Base-by-base conservation (phyloP, 2,888 invertebrate genomes). In the Yponomeuta evonymella region DNA sequence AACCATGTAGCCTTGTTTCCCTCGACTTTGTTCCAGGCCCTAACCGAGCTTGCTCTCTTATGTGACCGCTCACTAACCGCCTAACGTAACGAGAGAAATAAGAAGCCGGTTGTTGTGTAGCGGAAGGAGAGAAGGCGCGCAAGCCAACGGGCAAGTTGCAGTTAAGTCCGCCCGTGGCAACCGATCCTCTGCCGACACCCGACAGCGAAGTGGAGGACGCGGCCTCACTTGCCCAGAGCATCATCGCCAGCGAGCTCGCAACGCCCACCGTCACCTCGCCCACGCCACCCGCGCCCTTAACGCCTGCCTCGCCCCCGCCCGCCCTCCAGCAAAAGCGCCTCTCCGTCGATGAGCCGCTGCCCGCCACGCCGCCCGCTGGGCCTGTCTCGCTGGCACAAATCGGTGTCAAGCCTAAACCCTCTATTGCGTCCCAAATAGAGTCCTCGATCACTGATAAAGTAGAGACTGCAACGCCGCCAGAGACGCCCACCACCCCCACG, bases 41-140 rank as follows among this genome's bases (percentile, higher is more conserved):
- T 93, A 92, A 92, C 92, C 92, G 92, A 89, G 92, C 92, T 93
- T 93, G 93, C 89, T 89, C 92, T 88, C 84, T 93, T 90, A 91
- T 93, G 93, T 93, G 93, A 93, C 83, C 87, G 90, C 92, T 82
- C 90, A 93, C 92, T 93, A 93, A 93, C 91, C 83, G 88, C 83
- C 85, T 92, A 90, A 92, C 82, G 86, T 84, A 86, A 84, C 82
- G 83, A 86, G 89, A 88, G 87, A 86, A 58, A 83, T 89, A 89
- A 75, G 73, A 90, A 86, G 90, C 87, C 85, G 87, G 85, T 90
- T 90, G 88, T 92, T 90, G 90, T 90, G 86, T 92, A 92, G 93
- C 88, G 82, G 73, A 71, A 72, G 73, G 70, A 69, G 92, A 90
- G 71, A 73, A 73, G 71, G 73, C 73, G 88, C 89, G 89, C 79